A percentile compares a stretch with the other conserved stretches of the same genome.
Evolutionary conservation across 2,888 invertebrate species (phyloP).

Genomic region (Agrypnus murinus): DNA sequence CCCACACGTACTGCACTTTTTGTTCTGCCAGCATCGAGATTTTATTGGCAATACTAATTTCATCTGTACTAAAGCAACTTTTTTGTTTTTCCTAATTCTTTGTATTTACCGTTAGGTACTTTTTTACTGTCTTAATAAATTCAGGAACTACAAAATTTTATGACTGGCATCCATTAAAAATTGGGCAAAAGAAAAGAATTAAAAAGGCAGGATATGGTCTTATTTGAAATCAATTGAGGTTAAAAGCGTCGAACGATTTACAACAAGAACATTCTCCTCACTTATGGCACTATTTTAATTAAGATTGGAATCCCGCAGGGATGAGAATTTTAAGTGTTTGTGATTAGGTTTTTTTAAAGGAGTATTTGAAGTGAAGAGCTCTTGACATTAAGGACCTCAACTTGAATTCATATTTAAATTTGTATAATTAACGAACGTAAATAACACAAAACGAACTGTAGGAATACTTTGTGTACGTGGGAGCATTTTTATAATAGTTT

Average conservation of each 20-base stretch:
- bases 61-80: too few relatives aligned
- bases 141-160: too few relatives aligned
- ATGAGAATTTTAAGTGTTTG: conserved; percentile 25
- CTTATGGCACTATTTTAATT: conserved; percentile 26
- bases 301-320: conserved; percentile 28
- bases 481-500: conserved; percentile 28
- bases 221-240: conserved; percentile 17
- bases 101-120: too few relatives aligned
- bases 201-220: background rate
- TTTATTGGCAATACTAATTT: too few relatives aligned
- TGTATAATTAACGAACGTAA: conserved; percentile 21
- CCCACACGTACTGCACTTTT: too few relatives aligned
- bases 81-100: too few relatives aligned
- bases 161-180: too few relatives aligned
- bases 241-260: background rate
- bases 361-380: conserved; percentile 10
- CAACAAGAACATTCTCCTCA: conserved; percentile 10
- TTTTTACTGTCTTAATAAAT: too few relatives aligned
- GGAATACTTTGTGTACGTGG: conserved; percentile 22
- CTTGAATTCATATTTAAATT: conserved; percentile 28
- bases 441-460: conserved; percentile 3
- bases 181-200: too few relatives aligned
- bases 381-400: conserved; percentile 22
- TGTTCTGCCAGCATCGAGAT: too few relatives aligned
- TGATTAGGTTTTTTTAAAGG: conserved; percentile 32